These are phyloP conservation scores for Melanostoma mellinum DNA, from an alignment of 2,888 invertebrate genomes.

Conservation along the genomic window DNA sequence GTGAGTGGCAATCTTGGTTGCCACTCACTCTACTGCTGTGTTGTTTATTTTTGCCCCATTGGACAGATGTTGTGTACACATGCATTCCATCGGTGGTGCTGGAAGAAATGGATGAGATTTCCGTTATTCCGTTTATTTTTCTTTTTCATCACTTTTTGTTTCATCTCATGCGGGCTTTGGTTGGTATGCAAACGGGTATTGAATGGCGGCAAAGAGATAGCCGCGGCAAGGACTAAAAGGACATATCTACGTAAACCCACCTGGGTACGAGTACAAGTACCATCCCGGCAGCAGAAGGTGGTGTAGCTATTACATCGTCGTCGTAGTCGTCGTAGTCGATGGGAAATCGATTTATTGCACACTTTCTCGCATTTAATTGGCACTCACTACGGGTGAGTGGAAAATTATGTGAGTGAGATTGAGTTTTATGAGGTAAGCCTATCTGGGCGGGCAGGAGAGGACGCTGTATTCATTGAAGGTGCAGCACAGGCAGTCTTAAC, in stretches of 20 bases:
- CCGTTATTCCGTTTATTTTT: constrained; percentile 34
- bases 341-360: constrained; percentile 72
- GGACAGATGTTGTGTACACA: constrained; percentile 70
- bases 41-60: constrained; percentile 67
- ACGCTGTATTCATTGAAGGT: constrained; percentile 11
- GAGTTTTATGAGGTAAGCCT: constrained; percentile 72
- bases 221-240: constrained; percentile 39
- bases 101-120: constrained; percentile 68
- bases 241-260: background rate
- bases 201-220: constrained; percentile 51
- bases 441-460: constrained; percentile 33
- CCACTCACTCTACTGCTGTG: constrained; percentile 8
- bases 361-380: constrained; percentile 73
- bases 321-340: constrained; percentile 42
- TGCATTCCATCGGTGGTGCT: constrained; percentile 58
- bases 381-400: constrained; percentile 72
- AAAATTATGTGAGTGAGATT: constrained; percentile 73
- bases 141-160: constrained; percentile 16
- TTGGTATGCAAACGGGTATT: constrained; percentile 62
- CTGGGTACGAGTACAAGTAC: constrained; percentile 10
- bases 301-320: constrained; percentile 40
- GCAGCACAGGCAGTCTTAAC: constrained; percentile 49
- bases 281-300: constrained; percentile 43
- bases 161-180: constrained; percentile 28
- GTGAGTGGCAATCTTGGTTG: constrained; percentile 15